phyloP scores from a whole-genome alignment of 1,140 invertebrate genomes.

The Drosophila oshimai region DNA sequence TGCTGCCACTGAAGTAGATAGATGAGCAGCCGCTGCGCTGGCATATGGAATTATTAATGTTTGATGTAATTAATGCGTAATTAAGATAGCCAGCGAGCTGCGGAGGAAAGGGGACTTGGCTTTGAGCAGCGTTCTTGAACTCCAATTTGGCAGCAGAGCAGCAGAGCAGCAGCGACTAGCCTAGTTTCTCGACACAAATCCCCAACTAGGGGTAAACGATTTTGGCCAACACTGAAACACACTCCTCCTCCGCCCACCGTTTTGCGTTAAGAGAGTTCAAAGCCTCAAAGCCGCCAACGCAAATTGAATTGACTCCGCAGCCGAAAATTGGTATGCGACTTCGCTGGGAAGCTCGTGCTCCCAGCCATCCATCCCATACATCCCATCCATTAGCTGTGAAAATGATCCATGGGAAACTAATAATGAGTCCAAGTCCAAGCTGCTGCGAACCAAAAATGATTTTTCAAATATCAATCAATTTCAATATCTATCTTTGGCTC shows the following conservation, averaged over 20 bases:
- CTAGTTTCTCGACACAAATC: conserved; percentile 19
- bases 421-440: conserved; percentile 53
- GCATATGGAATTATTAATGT: conserved; percentile 70
- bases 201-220: conserved; percentile 18
- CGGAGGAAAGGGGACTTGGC: conserved; percentile 11
- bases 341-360: conserved; percentile 36
- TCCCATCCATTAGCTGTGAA: conserved; percentile 56
- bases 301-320: conserved; percentile 50
- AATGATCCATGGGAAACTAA: conserved; percentile 73
- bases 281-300: conserved; percentile 64
- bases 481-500: conserved; percentile 52
- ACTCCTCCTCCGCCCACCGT: conserved; percentile 44
- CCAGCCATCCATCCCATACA: neutral
- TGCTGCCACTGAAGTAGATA: conserved; percentile 70
- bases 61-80: conserved; percentile 79
- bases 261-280: conserved; percentile 64
- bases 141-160: neutral
- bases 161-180: neutral
- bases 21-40: conserved; percentile 49
- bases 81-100: conserved; percentile 71
- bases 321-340: conserved; percentile 5
- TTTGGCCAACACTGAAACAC: too few species aligned
- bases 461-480: conserved; percentile 79
- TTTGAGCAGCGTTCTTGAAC: neutral
- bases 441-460: conserved; percentile 56